A percentile compares a stretch with the other conserved stretches of the same genome.
Conservation (phyloP, 2,888 invertebrate species). For the Papilio elwesi region DNA sequence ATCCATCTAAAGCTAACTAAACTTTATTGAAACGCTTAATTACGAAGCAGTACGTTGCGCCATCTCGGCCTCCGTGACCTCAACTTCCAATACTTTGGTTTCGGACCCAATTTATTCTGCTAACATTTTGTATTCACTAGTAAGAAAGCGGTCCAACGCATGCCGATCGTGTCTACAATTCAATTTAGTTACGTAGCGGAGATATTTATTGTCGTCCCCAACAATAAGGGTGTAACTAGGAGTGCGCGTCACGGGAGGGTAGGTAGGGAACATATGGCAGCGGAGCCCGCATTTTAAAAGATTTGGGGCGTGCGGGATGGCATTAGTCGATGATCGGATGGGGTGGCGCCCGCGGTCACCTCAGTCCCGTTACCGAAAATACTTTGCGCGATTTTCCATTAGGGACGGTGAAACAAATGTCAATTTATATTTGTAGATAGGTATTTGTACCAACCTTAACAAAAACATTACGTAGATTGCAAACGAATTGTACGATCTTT, state of each 20-base stretch:
- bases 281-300: constrained; percentile 37
- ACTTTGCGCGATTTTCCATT: not conserved
- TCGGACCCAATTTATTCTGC: not conserved
- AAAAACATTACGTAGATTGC: too few species aligned
- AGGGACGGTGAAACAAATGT: constrained; percentile 1
- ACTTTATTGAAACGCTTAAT: too few species aligned
- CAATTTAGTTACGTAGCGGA: constrained; percentile 18
- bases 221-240: constrained; percentile 17
- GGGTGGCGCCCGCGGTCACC: constrained; percentile 21
- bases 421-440: too few species aligned
- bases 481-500: too few species aligned
- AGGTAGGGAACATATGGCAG: constrained; percentile 36
- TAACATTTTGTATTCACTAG: not conserved
- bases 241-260: constrained; percentile 26
- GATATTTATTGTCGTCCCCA: constrained; percentile 28
- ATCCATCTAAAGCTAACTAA: too few species aligned
- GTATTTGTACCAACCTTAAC: too few species aligned
- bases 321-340: constrained; percentile 30
- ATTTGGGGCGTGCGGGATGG: constrained; percentile 38
- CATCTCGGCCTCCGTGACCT: too few species aligned
- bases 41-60: too few species aligned
- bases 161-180: not conserved
- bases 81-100: not conserved
- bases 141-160: not conserved
- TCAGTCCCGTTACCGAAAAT: constrained; percentile 16